These are phyloP conservation scores for Patella ulyssiponensis DNA, from an alignment of 2,888 invertebrate genomes.

Conservation along the genomic window DNA sequence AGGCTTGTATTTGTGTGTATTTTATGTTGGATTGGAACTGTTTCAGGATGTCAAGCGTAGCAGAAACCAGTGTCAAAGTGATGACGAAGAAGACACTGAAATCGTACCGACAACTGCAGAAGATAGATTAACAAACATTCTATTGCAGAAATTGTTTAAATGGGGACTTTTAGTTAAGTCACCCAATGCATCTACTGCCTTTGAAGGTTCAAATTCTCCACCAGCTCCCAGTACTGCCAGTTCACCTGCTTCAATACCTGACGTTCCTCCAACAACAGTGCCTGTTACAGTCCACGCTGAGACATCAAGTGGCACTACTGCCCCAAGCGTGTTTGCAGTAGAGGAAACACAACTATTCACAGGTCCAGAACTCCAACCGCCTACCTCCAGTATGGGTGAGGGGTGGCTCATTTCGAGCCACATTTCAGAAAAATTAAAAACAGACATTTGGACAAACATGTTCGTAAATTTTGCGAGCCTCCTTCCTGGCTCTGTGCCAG, in stretches of 20 bases:
- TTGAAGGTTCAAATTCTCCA: background rate
- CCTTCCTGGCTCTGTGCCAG: background rate
- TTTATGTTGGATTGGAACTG: background rate
- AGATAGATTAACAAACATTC: background rate
- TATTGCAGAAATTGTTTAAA: background rate
- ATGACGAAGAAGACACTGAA: background rate
- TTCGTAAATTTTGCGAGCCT: background rate
- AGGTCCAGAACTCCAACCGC: background rate
- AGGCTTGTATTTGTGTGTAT: background rate
- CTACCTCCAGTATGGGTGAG: background rate
- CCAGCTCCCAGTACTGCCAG: background rate
- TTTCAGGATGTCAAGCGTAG: constrained; percentile 4
- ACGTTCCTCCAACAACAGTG: background rate
- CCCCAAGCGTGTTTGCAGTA: background rate
- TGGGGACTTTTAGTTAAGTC: background rate
- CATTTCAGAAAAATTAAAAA: background rate
- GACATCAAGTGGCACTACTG: background rate
- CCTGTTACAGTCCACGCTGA: background rate
- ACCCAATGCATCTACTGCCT: background rate
- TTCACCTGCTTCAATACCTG: background rate
- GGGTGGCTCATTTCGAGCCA: background rate
- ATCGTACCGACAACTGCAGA: background rate
- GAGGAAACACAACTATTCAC: background rate
- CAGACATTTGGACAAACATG: background rate
- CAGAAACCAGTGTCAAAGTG: background rate